Evolutionary conservation across 2,113 vertebrate species (phyloP).

Genomic region (Glareola pratincola): DNA sequence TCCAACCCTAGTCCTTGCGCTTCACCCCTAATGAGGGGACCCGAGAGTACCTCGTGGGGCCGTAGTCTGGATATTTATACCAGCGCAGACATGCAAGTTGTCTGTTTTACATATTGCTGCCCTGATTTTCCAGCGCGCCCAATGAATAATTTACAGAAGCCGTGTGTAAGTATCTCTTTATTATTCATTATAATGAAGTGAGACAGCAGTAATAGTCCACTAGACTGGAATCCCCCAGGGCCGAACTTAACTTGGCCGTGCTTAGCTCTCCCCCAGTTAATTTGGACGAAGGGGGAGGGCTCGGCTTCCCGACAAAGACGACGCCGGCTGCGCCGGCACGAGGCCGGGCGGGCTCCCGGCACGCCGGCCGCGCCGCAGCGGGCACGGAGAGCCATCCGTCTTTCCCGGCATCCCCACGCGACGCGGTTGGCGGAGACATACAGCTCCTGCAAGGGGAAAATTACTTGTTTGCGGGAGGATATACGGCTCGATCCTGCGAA

Average conservation of each 20-base stretch:
- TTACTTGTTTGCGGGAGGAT: neutral
- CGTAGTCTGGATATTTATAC: constrained; percentile 62
- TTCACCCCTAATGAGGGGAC: constrained; percentile 59
- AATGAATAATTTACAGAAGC: constrained; percentile 81
- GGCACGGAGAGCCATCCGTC: neutral
- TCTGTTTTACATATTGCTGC: constrained; percentile 70
- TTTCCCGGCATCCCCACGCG: neutral
- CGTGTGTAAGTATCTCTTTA: constrained; percentile 79
- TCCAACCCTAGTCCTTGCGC: neutral
- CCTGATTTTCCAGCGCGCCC: constrained; percentile 64
- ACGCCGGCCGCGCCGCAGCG: accelerated
- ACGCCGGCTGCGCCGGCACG: accelerated
- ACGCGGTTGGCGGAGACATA: neutral
- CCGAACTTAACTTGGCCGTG: constrained; percentile 42
- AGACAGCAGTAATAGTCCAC: constrained; percentile 79
- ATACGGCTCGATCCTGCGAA: neutral
- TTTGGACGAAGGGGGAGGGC: constrained; percentile 42
- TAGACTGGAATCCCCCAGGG: constrained; percentile 73
- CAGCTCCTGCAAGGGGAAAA: neutral
- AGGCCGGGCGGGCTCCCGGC: neutral
- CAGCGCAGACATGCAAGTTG: constrained; percentile 41
- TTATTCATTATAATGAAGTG: constrained; percentile 81
- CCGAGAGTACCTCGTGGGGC: constrained; percentile 24
- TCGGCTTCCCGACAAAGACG: neutral
- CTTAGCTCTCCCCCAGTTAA: constrained; percentile 64